A percentile compares a stretch with the other conserved stretches of the same genome.
These are phyloP conservation scores for Tinea pellionella DNA, from an alignment of 2,888 invertebrate species.

Conservation along the genomic window DNA sequence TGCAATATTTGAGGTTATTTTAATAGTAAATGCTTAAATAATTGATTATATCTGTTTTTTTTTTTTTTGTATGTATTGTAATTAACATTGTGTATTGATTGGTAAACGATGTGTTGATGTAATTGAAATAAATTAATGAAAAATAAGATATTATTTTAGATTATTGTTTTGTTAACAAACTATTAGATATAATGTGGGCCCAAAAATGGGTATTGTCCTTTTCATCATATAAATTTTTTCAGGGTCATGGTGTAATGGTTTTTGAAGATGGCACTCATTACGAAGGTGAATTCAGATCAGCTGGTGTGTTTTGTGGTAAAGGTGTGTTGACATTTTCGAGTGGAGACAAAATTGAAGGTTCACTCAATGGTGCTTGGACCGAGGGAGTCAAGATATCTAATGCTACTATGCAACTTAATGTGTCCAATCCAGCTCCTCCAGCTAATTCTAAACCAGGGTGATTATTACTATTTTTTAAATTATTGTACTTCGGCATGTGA, in stretches of 20 bases:
- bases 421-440: slow-evolving; percentile 67
- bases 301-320: slow-evolving; percentile 83
- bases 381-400: slow-evolving; percentile 82
- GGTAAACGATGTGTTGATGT: too few relatives aligned
- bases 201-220: too few relatives aligned
- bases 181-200: too few relatives aligned
- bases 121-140: too few relatives aligned
- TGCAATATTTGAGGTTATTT: too few relatives aligned
- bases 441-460: slow-evolving; percentile 70
- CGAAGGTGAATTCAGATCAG: slow-evolving; percentile 87
- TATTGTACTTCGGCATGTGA: neutral
- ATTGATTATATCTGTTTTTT: too few relatives aligned
- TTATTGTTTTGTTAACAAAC: too few relatives aligned
- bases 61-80: too few relatives aligned
- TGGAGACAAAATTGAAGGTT: slow-evolving; percentile 80
- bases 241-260: slow-evolving; percentile 91
- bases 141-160: too few relatives aligned
- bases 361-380: slow-evolving; percentile 79
- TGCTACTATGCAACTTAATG: slow-evolving; percentile 76
- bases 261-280: slow-evolving; percentile 90
- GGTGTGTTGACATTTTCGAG: slow-evolving; percentile 84
- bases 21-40: too few relatives aligned
- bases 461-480: slow-evolving; percentile 23
- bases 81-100: too few relatives aligned
- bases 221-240: too few relatives aligned